Percentiles rank a stretch among this genome's conserved stretches.
phyloP scores from a whole-genome alignment of 2,113 vertebrate genomes.

The Trinectes maculatus region DNA sequence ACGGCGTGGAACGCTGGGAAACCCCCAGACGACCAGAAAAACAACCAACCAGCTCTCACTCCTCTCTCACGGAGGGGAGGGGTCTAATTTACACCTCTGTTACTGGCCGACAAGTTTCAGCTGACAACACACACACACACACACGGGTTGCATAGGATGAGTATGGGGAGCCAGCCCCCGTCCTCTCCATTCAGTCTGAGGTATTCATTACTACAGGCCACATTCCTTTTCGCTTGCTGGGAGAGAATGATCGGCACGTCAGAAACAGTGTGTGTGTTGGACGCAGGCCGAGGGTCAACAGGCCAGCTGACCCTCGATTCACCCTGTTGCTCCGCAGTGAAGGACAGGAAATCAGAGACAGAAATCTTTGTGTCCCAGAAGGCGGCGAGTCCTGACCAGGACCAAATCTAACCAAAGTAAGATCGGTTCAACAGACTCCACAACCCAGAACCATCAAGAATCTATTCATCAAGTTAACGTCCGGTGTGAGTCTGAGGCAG shows the following conservation, averaged over 20 bases:
- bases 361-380: too few relatives aligned
- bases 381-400: too few relatives aligned
- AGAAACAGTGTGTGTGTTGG: background rate
- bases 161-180: background rate
- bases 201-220: constrained; percentile 42
- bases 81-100: background rate
- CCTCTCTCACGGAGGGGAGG: constrained; percentile 1
- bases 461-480: too few relatives aligned
- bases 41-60: background rate
- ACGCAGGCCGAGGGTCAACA: too few relatives aligned
- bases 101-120: constrained; percentile 15
- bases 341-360: too few relatives aligned
- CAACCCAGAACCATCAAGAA: too few relatives aligned
- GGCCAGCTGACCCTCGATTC: background rate
- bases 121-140: background rate
- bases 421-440: too few relatives aligned
- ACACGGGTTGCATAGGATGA: background rate
- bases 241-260: constrained; percentile 12
- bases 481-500: too few relatives aligned
- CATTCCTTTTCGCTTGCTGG: constrained; percentile 23
- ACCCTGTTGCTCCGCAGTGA: too few relatives aligned
- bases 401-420: too few relatives aligned
- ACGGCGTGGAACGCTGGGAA: constrained; percentile 37
- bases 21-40: constrained; percentile 17
- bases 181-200: constrained; percentile 28